Base-by-base conservation (phyloP, 1,140 invertebrate species). In the Pogonomyrmex barbatus region DNA sequence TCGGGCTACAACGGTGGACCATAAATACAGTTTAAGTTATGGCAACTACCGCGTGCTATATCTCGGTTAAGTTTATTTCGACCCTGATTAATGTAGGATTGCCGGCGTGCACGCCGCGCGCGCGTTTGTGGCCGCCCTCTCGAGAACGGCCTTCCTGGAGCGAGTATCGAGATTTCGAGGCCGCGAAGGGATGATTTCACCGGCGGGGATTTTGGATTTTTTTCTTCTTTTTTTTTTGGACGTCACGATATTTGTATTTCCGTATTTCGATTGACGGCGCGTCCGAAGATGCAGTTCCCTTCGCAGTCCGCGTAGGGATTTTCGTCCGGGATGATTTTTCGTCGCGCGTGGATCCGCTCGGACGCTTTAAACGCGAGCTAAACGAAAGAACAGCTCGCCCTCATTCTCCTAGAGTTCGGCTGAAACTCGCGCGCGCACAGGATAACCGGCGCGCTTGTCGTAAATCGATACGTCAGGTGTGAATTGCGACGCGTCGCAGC, bases 391-490 rank as follows among this genome's bases (percentile, higher is more conserved):
- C n/a, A 5, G 42, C 47, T 8, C 36, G 9, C 52, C 4, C 36
- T 0, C 42, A 17, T 0, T n/a, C 54, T n/a, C 6, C n/a, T 58
- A 5, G 14, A 17, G 36, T 68, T 68, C 24, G 65, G 24, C 65
- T 30, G 3, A 68, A 68, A 47, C 24, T 68, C 42, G 65, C 65
- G n/a, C 42, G 65, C 65, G 65, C 42, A 68, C 65, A 8, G 65
- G 65, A 68, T 30, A 68, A 56, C 39, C 54, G 52, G 14, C 24
- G 12, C 47, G 39, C 52, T 60, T 42, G 54, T 58, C 78, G 79
- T 83, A 60, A 83, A 83, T 83, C 79, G 79, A 83, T 83, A 83
- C 79, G 42, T 83, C 79, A 83, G 79, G 79, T 83, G 79, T 83
- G 68, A 83, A 83, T 83, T 62, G 79, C 79, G 79, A 83, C 79